A percentile compares a stretch with the other conserved stretches of the same genome.
These are phyloP conservation scores for Caenorhabditis sp. DNA, from an alignment of 2,888 invertebrate genomes.

Conservation along the genomic window DNA sequence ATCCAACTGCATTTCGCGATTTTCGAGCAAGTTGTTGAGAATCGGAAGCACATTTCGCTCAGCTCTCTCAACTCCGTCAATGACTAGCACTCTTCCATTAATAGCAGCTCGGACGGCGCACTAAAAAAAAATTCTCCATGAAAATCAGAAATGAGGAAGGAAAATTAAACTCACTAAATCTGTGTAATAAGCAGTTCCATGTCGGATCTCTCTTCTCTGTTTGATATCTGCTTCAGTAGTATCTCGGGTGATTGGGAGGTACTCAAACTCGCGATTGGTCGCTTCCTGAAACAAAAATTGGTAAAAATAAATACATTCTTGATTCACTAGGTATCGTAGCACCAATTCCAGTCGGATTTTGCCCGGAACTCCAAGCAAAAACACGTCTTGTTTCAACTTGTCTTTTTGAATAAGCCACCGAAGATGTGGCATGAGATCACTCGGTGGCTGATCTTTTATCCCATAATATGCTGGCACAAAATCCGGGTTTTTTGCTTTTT, in stretches of 20 bases:
- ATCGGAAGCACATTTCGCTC: constrained; percentile 97
- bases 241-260: constrained; percentile 94
- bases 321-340: constrained; percentile 88
- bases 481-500: constrained; percentile 87
- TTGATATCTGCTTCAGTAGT: constrained; percentile 98
- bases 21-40: constrained; percentile 95
- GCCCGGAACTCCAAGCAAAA: constrained; percentile 94
- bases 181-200: constrained; percentile 92
- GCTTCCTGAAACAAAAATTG: constrained; percentile 86
- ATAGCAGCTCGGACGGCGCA: constrained; percentile 95
- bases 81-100: constrained; percentile 91
- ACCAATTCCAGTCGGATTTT: constrained; percentile 90
- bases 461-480: constrained; percentile 88
- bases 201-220: constrained; percentile 93
- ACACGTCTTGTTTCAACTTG: constrained; percentile 94
- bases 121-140: constrained; percentile 84
- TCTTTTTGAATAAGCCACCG: constrained; percentile 98
- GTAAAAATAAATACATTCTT: neutral
- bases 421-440: constrained; percentile 87
- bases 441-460: constrained; percentile 31
- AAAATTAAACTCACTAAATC: constrained; percentile 88
- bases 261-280: constrained; percentile 93
- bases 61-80: constrained; percentile 98
- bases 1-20: constrained; percentile 97
- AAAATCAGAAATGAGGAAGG: too few relatives aligned